Evolutionary conservation across 2,113 vertebrate genomes (phyloP).

Genomic region (Cephalopholis sonnerati): DNA sequence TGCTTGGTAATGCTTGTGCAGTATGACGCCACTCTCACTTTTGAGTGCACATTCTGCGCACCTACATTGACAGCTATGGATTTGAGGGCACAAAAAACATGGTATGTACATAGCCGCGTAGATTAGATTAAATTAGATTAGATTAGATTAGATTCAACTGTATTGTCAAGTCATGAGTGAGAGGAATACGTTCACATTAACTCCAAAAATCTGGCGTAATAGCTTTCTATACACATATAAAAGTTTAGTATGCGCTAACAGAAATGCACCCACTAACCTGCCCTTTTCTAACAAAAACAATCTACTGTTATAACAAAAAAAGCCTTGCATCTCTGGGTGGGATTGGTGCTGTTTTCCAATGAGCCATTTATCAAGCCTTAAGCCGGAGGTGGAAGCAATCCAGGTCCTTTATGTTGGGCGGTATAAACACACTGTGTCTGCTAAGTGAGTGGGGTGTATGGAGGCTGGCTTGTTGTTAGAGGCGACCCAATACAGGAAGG

Average conservation of each 20-base stretch:
- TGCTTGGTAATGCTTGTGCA: no score
- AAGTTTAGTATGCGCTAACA: conserved; percentile 38
- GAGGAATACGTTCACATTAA: not conserved
- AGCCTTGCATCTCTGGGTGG: conserved; percentile 50
- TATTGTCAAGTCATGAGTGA: not conserved
- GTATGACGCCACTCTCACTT: no score
- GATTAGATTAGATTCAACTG: no score
- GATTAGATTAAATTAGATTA: no score
- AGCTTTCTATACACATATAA: conserved; percentile 3
- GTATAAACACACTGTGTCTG: conserved; percentile 74
- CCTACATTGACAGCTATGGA: no score
- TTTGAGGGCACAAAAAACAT: no score
- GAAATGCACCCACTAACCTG: conserved; percentile 30
- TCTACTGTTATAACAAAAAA: conserved; percentile 50
- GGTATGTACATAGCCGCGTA: no score
- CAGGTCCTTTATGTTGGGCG: conserved; percentile 64
- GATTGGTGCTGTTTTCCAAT: conserved; percentile 73
- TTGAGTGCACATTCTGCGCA: no score
- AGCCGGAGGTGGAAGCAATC: conserved; percentile 66
- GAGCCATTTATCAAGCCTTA: conserved; percentile 78
- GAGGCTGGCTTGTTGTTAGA: conserved; percentile 74
- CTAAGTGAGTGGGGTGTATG: conserved; percentile 81
- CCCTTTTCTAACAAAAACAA: conserved; percentile 59
- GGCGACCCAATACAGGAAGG: conserved; percentile 69
- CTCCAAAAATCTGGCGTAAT: conserved; percentile 11